phyloP scores from a whole-genome alignment of 1,140 invertebrate species.

The Drosophila simulans region DNA sequence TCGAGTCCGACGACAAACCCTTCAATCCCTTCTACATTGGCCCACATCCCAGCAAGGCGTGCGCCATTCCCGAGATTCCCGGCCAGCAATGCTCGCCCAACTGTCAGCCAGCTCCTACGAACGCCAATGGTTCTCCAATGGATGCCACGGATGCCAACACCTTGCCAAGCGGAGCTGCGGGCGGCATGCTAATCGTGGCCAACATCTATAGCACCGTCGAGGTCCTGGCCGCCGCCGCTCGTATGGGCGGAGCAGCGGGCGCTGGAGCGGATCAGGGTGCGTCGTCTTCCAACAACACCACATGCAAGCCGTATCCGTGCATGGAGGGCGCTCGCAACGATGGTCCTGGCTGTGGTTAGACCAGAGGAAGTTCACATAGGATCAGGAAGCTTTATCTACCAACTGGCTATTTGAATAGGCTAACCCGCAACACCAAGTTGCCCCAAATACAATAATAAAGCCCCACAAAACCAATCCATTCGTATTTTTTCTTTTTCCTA shows the following conservation, averaged over 20 bases:
- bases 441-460: slow-evolving; percentile 14
- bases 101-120: not conserved
- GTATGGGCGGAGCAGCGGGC: not conserved
- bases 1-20: slow-evolving; percentile 19
- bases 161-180: not conserved
- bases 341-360: not conserved
- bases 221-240: not conserved
- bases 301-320: slow-evolving; percentile 29
- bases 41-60: slow-evolving; percentile 61
- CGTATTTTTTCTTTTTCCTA: too few relatives aligned
- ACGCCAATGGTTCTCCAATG: too few relatives aligned
- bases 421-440: not conserved
- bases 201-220: slow-evolving; percentile 22
- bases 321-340: slow-evolving; percentile 9
- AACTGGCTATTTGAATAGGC: not conserved
- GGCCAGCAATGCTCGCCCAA: slow-evolving; percentile 43
- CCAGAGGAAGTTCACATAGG: not conserved
- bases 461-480: not conserved
- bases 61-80: slow-evolving; percentile 20
- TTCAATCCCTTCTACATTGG: slow-evolving; percentile 76
- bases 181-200: slow-evolving; percentile 22
- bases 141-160: not conserved
- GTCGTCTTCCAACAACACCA: not conserved
- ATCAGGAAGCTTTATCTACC: not conserved
- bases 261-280: not conserved